phyloP scores from a whole-genome alignment of 2,888 invertebrate species.

The Allolobophora icterica region DNA sequence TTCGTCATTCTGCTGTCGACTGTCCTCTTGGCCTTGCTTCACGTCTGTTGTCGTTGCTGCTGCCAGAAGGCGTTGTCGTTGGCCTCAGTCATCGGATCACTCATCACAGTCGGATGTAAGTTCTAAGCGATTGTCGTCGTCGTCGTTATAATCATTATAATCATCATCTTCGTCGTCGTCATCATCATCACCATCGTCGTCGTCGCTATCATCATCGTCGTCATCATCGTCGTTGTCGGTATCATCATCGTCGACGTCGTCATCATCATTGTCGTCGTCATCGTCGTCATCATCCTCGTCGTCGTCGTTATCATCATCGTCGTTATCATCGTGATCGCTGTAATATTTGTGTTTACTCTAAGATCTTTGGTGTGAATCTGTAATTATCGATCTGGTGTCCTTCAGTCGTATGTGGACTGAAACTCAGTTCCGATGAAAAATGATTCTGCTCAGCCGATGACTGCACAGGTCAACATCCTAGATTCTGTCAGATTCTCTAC shows the following conservation, averaged over 20 bases:
- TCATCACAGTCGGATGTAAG: constrained; percentile 36
- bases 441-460: not conserved
- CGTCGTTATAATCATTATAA: not conserved
- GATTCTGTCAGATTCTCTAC: too few species aligned
- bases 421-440: not conserved
- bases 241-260: not conserved
- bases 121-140: not conserved
- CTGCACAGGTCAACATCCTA: too few species aligned
- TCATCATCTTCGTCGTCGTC: constrained; percentile 29
- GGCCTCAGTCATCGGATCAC: constrained; percentile 39
- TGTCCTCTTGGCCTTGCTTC: constrained; percentile 55
- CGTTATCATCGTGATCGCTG: constrained; percentile 23
- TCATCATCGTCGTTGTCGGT: not conserved
- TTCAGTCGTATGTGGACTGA: not conserved
- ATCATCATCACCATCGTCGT: constrained; percentile 31
- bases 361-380: too few species aligned
- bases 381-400: too few species aligned
- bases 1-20: constrained; percentile 53
- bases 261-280: not conserved
- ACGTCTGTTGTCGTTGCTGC: constrained; percentile 56
- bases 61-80: constrained; percentile 38
- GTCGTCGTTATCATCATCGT: constrained; percentile 24
- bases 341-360: not conserved
- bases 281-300: constrained; percentile 30
- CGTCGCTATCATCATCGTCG: constrained; percentile 34